Conservation (phyloP, 2,113 vertebrate genomes). For the Coptodon bakossiorum region DNA sequence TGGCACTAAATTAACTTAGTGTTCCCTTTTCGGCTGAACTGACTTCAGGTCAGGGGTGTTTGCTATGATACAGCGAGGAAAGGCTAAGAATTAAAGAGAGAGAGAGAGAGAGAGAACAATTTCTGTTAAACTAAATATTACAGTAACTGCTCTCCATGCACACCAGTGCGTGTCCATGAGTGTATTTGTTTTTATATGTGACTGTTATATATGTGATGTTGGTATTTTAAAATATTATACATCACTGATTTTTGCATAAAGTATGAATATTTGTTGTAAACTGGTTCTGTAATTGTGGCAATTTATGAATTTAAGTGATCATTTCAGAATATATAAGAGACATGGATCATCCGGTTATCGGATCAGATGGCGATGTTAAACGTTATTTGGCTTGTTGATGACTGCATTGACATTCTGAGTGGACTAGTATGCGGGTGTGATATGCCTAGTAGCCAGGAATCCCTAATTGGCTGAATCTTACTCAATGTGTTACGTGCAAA, state of each 20-base stretch:
- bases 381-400: background rate
- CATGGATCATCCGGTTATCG: background rate
- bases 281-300: background rate
- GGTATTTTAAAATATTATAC: background rate
- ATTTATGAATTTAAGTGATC: background rate
- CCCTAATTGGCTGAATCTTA: background rate
- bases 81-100: slow-evolving; percentile 1
- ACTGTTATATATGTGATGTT: background rate
- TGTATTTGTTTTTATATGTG: background rate
- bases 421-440: background rate
- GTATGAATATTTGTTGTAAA: background rate
- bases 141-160: background rate
- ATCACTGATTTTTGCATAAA: background rate
- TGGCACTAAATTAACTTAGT: slow-evolving; percentile 1
- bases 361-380: background rate
- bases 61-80: background rate
- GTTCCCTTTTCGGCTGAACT: slow-evolving; percentile 37
- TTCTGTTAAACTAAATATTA: background rate
- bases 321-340: background rate
- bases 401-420: background rate
- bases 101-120: background rate
- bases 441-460: background rate
- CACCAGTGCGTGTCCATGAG: background rate
- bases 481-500: background rate
- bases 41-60: background rate